A percentile compares a stretch with the other conserved stretches of the same genome.
Conservation (phyloP, 2,797 vertebrate genomes). For the Sebastes oblongus region DNA sequence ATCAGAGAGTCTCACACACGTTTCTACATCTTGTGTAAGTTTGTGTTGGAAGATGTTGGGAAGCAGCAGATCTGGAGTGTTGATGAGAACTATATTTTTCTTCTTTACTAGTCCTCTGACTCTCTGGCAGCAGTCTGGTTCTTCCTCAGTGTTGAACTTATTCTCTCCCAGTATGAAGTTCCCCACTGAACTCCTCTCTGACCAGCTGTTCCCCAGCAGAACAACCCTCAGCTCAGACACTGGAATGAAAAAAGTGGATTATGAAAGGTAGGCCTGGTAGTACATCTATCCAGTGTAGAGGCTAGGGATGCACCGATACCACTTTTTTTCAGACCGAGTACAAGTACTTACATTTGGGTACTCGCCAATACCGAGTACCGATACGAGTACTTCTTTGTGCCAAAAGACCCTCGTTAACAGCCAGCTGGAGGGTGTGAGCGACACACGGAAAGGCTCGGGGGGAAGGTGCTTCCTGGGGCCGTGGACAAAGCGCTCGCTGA, state of each 20-base stretch:
- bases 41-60: neutral
- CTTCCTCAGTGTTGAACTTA: no score
- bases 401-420: no score
- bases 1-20: neutral
- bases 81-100: neutral
- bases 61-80: constrained; percentile 25
- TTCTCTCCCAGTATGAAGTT: no score
- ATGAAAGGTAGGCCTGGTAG: neutral
- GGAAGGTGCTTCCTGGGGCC: no score
- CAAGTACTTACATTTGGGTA: no score
- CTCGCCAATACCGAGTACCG: no score
- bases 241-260: rapidly evolving
- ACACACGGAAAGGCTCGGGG: no score
- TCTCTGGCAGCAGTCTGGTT: no score
- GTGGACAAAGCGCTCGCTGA: no score
- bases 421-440: no score
- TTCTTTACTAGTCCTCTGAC: neutral
- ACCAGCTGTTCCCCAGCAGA: constrained; percentile 28
- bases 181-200: neutral
- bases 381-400: no score
- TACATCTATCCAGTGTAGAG: neutral
- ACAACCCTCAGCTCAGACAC: constrained; percentile 9
- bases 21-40: neutral
- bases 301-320: neutral
- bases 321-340: no score